Conservation (phyloP, 1,140 invertebrate genomes). For the Drosophila suzukii region DNA sequence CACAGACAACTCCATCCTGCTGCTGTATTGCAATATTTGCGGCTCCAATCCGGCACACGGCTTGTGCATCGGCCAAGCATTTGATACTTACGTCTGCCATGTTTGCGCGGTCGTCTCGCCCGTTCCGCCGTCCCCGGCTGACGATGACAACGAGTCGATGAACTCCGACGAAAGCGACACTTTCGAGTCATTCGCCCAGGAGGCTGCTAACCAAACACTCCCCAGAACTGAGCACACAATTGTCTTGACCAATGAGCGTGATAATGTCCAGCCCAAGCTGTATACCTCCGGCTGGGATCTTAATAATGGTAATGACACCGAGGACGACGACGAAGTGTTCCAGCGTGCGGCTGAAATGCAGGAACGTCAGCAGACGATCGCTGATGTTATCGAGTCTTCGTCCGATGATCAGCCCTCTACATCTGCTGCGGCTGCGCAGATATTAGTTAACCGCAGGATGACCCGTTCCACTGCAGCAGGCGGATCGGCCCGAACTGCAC, state of each 20-base stretch:
- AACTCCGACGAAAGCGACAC: background rate
- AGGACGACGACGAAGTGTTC: background rate
- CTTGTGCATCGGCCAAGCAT: background rate
- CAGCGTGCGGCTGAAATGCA: background rate
- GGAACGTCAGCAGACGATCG: background rate
- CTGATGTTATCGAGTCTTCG: fast-evolving
- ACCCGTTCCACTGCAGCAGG: background rate
- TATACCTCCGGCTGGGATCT: background rate
- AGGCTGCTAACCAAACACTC: fast-evolving
- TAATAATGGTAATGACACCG: background rate
- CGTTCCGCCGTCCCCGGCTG: no score
- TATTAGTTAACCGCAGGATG: background rate
- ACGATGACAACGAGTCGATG: background rate
- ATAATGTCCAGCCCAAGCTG: background rate
- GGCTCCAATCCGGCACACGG: constrained; percentile 54
- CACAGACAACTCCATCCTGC: background rate
- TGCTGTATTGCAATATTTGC: constrained; percentile 38
- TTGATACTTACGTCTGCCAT: constrained; percentile 4
- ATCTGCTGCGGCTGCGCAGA: background rate
- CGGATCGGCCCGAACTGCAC: background rate
- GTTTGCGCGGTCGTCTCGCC: background rate
- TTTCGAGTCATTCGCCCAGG: background rate
- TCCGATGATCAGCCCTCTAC: background rate
- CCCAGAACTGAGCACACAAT: background rate
- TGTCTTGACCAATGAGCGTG: no score